These are phyloP conservation scores for Palloptera scutellata DNA, from an alignment of 2,888 invertebrate species.

Conservation along the genomic window DNA sequence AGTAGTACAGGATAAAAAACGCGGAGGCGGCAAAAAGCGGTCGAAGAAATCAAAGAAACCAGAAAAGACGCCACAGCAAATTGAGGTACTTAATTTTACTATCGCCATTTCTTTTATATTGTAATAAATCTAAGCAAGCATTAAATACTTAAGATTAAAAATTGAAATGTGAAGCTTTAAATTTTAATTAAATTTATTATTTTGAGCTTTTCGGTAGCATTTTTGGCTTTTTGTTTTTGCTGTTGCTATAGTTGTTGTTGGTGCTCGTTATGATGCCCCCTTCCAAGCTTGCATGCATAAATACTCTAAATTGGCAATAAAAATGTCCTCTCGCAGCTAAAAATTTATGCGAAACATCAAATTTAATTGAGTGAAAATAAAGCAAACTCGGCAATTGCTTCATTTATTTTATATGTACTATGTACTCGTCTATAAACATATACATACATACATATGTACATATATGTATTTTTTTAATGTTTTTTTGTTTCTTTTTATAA, in stretches of 20 bases:
- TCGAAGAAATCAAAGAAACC: conserved; percentile 52
- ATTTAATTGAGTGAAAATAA: conserved; percentile 63
- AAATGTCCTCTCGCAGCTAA: conserved; percentile 34
- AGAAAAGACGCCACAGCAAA: conserved; percentile 61
- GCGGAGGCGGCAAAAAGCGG: conserved; percentile 46
- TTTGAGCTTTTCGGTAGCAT: conserved; percentile 8
- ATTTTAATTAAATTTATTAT: conserved; percentile 43
- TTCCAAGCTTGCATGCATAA: conserved; percentile 18
- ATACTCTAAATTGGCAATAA: conserved; percentile 55
- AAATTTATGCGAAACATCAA: conserved; percentile 60
- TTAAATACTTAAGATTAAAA: not conserved
- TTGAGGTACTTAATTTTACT: conserved; percentile 58
- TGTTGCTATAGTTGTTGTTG: not conserved
- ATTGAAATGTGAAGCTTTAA: conserved; percentile 40
- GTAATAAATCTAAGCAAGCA: not conserved
- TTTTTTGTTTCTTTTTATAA: not conserved
- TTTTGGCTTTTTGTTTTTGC: not conserved
- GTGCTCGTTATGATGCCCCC: conserved; percentile 3
- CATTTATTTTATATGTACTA: conserved; percentile 18
- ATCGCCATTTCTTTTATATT: too few species aligned
- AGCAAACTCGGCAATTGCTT: conserved; percentile 25
- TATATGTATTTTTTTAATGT: not conserved
- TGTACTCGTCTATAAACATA: not conserved
- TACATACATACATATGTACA: conserved; percentile 9
- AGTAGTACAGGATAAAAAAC: conserved; percentile 75